phyloP scores from a whole-genome alignment of 35 echinoderm and acorn worm genomes.

The Patiria miniata region DNA sequence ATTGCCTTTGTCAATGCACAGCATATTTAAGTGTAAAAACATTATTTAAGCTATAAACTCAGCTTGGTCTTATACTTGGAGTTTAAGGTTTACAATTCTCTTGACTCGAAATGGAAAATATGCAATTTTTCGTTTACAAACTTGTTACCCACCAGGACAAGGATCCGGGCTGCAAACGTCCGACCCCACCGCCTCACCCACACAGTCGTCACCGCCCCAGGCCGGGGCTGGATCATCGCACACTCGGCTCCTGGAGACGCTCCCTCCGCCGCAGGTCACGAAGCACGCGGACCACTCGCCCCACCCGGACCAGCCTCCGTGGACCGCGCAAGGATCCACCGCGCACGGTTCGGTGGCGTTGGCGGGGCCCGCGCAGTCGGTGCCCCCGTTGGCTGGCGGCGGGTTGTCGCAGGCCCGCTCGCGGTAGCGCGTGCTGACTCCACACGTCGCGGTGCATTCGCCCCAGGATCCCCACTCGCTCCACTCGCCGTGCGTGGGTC shows the following conservation, averaged over 20 bases:
- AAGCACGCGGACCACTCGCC: constrained; percentile 56
- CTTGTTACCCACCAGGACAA: constrained; percentile 66
- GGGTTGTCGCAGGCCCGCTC: constrained; percentile 61
- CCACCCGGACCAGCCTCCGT: constrained; percentile 71
- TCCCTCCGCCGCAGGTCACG: constrained; percentile 69
- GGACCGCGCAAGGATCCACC: constrained; percentile 67
- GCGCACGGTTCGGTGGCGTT: constrained; percentile 58
- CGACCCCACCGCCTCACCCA: constrained; percentile 9
- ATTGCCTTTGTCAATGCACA: too few species aligned
- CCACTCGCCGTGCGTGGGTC: constrained; percentile 56
- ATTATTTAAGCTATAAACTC: too few species aligned
- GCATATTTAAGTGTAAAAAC: too few species aligned
- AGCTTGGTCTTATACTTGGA: too few species aligned
- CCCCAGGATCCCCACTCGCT: constrained; percentile 51
- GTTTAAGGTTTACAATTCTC: not conserved
- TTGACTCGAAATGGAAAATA: too few species aligned
- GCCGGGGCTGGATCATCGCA: constrained; percentile 69
- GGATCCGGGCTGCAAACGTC: constrained; percentile 52
- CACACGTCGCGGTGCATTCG: constrained; percentile 67
- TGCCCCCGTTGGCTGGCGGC: constrained; percentile 57
- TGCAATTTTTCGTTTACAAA: too few species aligned
- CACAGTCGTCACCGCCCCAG: constrained; percentile 60
- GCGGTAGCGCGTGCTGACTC: constrained; percentile 37
- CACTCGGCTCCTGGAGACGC: not conserved
- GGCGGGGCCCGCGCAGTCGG: constrained; percentile 50